Percentiles rank a stretch among this genome's conserved stretches.
These are phyloP conservation scores for human DNA, from an alignment of 2,113 vertebrate genomes.

Conservation along the genomic window GRCh38 chr14:23963501-23964000, in stretches of 20 bases:
- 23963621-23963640: not conserved
- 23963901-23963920: not conserved
- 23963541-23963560: too few relatives aligned
- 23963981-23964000: not conserved
- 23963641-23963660: not conserved
- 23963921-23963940: not conserved
- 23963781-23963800: not conserved
- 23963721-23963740: not conserved
- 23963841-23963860: not conserved
- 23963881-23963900: not conserved
- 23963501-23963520: too few relatives aligned
- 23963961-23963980: not conserved
- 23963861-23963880: not conserved
- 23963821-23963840: not conserved
- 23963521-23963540: too few relatives aligned
- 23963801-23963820: not conserved
- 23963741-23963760: not conserved
- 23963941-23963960: not conserved
- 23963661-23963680: not conserved
- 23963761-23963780: not conserved
- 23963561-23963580: too few relatives aligned
- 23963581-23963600: too few relatives aligned
- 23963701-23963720: not conserved
- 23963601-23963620: too few relatives aligned
- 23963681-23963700: not conserved